These are phyloP conservation scores for Sapayoa aenigma DNA, from an alignment of 2,113 vertebrate species.

Conservation along the genomic window DNA sequence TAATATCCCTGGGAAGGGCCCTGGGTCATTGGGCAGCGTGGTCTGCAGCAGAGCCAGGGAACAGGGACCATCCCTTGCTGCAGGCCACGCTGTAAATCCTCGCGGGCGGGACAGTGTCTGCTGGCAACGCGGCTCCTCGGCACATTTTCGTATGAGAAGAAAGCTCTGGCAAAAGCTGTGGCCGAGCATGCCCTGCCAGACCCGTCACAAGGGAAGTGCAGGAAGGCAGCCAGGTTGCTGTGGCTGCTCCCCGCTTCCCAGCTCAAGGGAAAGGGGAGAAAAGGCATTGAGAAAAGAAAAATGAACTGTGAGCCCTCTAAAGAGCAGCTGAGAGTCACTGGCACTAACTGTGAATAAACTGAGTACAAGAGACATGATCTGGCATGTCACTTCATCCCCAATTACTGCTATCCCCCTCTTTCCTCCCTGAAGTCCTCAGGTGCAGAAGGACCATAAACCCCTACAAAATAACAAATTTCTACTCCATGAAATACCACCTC, in stretches of 20 bases:
- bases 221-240: slow-evolving; percentile 19
- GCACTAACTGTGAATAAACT: accelerated
- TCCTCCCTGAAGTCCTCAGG: background rate
- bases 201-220: background rate
- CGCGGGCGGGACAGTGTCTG: accelerated
- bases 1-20: background rate
- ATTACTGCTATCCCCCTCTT: background rate
- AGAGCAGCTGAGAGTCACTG: background rate
- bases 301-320: background rate
- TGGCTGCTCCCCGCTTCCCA: background rate
- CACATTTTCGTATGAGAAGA: background rate
- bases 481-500: background rate
- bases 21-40: background rate
- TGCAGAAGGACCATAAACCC: background rate
- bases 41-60: background rate
- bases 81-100: background rate
- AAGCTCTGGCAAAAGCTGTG: background rate
- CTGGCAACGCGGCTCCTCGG: background rate
- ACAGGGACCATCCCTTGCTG: background rate
- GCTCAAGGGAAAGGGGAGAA: background rate
- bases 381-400: background rate
- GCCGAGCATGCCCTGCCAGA: background rate
- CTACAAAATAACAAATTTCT: background rate
- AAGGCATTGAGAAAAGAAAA: background rate
- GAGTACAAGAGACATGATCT: background rate